Evolutionary conservation across 2,888 invertebrate genomes (phyloP).

Genomic region (Microchrysa polita): DNA sequence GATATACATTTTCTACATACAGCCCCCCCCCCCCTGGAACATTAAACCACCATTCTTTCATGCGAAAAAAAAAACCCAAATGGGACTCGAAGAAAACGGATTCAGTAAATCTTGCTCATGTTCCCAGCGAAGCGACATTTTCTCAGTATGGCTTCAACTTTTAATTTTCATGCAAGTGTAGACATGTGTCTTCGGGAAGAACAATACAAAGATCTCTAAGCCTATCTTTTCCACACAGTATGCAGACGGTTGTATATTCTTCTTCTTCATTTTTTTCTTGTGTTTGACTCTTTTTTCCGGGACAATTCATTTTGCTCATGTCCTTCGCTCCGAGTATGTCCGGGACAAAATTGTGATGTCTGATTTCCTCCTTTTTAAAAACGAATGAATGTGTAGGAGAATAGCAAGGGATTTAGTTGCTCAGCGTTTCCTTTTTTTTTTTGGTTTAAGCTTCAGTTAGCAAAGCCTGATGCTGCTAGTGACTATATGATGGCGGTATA

Average conservation of each 20-base stretch:
- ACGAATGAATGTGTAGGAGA: background rate
- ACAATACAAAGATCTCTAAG: conserved; percentile 6
- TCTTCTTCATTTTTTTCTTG: too few species aligned
- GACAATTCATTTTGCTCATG: too few species aligned
- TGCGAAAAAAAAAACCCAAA: too few species aligned
- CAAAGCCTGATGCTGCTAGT: conserved; percentile 27
- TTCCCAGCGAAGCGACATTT: conserved; percentile 19
- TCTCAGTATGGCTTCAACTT: conserved; percentile 12
- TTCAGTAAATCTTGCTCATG: conserved; percentile 16
- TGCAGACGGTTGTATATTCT: too few species aligned
- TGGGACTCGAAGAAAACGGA: too few species aligned
- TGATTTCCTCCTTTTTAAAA: conserved; percentile 21
- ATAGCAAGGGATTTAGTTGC: conserved; percentile 11
- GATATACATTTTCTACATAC: too few species aligned
- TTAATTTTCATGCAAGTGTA: conserved; percentile 32
- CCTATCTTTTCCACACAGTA: conserved; percentile 19
- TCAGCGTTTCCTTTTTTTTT: conserved; percentile 12
- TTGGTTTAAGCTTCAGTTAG: background rate
- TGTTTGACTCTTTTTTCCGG: too few species aligned
- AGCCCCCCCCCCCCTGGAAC: too few species aligned
- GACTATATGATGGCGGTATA: background rate
- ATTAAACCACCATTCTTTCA: too few species aligned
- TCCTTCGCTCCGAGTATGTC: too few species aligned
- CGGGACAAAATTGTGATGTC: background rate
- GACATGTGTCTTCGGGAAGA: background rate